Base-by-base conservation (phyloP, 2,113 vertebrate genomes). In the Pyrgilauda ruficollis region DNA sequence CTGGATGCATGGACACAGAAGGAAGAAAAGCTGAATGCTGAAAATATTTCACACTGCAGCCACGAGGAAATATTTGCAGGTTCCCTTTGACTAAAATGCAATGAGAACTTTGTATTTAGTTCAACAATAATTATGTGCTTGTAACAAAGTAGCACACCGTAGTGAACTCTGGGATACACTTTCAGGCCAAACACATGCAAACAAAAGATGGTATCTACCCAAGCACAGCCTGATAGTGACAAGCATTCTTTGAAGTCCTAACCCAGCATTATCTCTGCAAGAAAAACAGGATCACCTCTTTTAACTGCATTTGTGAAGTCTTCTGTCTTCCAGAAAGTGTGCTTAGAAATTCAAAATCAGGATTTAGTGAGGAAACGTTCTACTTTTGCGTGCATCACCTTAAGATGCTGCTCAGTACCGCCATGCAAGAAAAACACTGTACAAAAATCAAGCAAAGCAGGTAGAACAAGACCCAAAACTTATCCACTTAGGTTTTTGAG, bases 371-470 rank as follows among this genome's bases (percentile, higher is more conserved):
- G 55, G 19, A 83, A 72, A 49, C 1, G 0, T 28, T 67, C 47
- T 50, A 37, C 30, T 46, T 19, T 19, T 7, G 3, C 5, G 3
- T 3, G 10, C 35, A 82, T 20, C 0, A 0, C 27, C 47, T 75
- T 68, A 56, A 68, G 37, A 80, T 77, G 49, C 10, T 3, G 21
- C 58, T 70, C 31, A 46, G 37, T 15, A 46, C 9, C 33, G 77
- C 23, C 26, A 33, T 0, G 3, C 9, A 31, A 59, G 11, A 64
- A 4, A 56, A 85, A 44, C 39, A 28, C 27, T 13, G 10, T 23
- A 61, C 5, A 76, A 78, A 91, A 80, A 31, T 49, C 58, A 11
- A 83, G 27, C 22, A 85, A 37, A 11, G 4, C 22, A 41, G 18
- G 33, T 24, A 35, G 41, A 68, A 44, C 15, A 44, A 66, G 39